Conservation (phyloP, 2,888 invertebrate genomes). For the Artemia sp. region DNA sequence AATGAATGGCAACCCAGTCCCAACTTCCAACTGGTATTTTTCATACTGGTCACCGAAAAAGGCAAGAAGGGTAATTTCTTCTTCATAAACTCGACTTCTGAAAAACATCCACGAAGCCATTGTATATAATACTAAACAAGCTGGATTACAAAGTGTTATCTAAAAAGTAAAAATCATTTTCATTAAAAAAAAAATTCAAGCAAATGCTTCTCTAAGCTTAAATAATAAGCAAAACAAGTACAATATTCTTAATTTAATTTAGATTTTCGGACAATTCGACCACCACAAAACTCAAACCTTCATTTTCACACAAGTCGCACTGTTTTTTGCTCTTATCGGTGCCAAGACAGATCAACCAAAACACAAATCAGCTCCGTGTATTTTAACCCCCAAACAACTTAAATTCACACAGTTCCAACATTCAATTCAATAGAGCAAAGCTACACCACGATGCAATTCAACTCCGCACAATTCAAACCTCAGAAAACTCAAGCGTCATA, state of each 20-base stretch:
- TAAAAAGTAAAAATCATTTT: constrained; percentile 33
- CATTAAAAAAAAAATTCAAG: background rate
- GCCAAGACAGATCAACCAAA: too few species aligned
- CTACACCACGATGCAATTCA: too few species aligned
- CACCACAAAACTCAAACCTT: too few species aligned
- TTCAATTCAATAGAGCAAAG: too few species aligned
- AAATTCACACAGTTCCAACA: too few species aligned
- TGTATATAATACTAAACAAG: constrained; percentile 63
- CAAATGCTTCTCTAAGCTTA: constrained; percentile 15
- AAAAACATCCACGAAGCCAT: constrained; percentile 83
- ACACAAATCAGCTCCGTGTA: too few species aligned
- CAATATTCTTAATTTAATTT: background rate
- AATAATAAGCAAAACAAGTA: background rate
- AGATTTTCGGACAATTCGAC: background rate
- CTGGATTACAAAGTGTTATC: constrained; percentile 70
- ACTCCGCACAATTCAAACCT: too few species aligned
- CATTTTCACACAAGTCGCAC: too few species aligned
- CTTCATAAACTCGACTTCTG: constrained; percentile 60
- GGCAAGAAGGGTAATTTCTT: constrained; percentile 69
- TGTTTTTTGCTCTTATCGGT: too few species aligned
- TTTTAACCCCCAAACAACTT: too few species aligned
- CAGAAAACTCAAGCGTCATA: too few species aligned
- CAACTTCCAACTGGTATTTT: constrained; percentile 62
- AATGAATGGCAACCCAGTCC: constrained; percentile 73
- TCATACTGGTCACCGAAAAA: constrained; percentile 82